Percentiles rank a stretch among this genome's conserved stretches.
Evolutionary conservation across 2,888 invertebrate genomes (phyloP).

Genomic region (Lepidochrysops patricia): DNA sequence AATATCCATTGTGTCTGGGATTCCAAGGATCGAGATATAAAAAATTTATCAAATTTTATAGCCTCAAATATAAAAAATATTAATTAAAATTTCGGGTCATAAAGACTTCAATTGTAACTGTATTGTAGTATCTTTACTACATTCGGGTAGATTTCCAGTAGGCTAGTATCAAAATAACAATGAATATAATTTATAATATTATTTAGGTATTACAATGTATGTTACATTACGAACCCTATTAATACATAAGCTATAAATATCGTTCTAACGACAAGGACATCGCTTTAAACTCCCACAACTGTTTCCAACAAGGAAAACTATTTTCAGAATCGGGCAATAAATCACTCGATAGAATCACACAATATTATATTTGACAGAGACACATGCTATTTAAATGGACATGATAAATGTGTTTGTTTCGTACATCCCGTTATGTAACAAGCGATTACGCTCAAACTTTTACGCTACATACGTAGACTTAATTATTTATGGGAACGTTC

Average conservation of each 20-base stretch:
- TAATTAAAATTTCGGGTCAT: too few species aligned
- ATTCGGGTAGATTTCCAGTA: too few species aligned
- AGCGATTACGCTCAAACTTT: constrained; percentile 17
- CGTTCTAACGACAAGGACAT: background rate
- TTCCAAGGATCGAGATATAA: too few species aligned
- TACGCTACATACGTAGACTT: background rate
- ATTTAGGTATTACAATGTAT: background rate
- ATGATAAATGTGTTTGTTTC: constrained; percentile 46
- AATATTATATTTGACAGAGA: constrained; percentile 51
- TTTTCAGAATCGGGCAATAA: constrained; percentile 67
- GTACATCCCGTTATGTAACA: constrained; percentile 28
- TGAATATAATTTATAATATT: too few species aligned
- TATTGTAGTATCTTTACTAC: too few species aligned
- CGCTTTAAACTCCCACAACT: background rate
- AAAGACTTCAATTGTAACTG: too few species aligned
- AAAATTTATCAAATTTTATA: too few species aligned
- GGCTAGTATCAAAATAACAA: too few species aligned
- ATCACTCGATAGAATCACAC: constrained; percentile 62
- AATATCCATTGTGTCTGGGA: too few species aligned
- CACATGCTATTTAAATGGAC: constrained; percentile 55
- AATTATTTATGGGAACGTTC: background rate
- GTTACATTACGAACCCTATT: background rate
- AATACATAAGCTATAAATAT: background rate
- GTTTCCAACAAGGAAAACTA: constrained; percentile 42
- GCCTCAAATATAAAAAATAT: too few species aligned